phyloP scores from a whole-genome alignment of 64 coral and sea anemone species.

The Acropora yongei region DNA sequence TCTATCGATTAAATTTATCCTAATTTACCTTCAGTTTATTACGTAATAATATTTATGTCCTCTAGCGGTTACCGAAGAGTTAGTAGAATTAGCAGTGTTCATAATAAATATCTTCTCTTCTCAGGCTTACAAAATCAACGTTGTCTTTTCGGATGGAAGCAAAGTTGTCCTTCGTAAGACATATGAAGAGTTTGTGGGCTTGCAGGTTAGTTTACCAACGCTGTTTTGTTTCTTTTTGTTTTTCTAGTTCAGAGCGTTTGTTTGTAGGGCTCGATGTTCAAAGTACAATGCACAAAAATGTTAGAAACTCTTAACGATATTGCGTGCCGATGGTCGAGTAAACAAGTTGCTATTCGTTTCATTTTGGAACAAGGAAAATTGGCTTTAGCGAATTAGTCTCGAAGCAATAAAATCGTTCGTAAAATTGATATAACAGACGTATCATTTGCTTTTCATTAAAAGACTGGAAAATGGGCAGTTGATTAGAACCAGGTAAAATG shows the following conservation, averaged over 20 bases:
- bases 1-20: no score
- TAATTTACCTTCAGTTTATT: not conserved
- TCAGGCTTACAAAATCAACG: constrained; percentile 39
- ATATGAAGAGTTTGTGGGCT: constrained; percentile 36
- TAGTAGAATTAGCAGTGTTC: not conserved
- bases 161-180: constrained; percentile 20
- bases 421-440: no score
- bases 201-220: constrained; percentile 11
- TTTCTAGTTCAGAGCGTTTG: not conserved
- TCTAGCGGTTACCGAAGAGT: not conserved
- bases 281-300: not conserved
- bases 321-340: no score
- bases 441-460: no score
- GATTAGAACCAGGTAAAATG: no score
- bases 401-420: no score
- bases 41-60: not conserved
- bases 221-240: no score
- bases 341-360: no score
- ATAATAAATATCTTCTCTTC: not conserved
- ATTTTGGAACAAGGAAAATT: no score
- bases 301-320: no score
- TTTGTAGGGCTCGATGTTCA: not conserved
- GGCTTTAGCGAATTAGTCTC: no score
- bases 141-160: constrained; percentile 10
- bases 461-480: no score